Evolutionary conservation across 2,888 invertebrate species (phyloP).

Genomic region (Folsomia manolachei): DNA sequence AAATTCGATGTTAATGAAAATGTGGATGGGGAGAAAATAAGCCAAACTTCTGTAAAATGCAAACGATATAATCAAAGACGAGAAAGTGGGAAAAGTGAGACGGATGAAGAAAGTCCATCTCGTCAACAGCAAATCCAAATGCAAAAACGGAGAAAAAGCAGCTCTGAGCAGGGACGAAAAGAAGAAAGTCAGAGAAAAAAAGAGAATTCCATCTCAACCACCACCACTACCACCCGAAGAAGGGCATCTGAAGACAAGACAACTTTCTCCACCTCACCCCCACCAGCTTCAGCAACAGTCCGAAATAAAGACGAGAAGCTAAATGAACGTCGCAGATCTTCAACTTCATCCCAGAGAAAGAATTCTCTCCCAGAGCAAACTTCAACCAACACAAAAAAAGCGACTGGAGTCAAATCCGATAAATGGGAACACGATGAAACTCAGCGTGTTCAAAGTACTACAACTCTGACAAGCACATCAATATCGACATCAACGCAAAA

Average conservation of each 20-base stretch:
- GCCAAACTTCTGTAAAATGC: neutral
- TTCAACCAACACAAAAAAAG: neutral
- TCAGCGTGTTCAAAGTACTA: neutral
- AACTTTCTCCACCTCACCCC: neutral
- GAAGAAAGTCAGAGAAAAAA: neutral
- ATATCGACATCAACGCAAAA: neutral
- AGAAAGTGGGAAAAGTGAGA: neutral
- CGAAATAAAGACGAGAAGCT: neutral
- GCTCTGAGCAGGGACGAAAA: neutral
- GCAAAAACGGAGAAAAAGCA: neutral
- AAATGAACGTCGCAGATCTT: neutral
- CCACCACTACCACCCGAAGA: constrained; percentile 9
- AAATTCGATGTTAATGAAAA: constrained; percentile 11
- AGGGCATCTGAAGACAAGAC: neutral
- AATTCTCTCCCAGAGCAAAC: neutral
- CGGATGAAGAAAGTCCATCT: neutral
- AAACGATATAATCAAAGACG: neutral
- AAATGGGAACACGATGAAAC: neutral
- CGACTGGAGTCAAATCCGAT: neutral
- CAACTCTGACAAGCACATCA: neutral
- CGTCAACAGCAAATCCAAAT: neutral
- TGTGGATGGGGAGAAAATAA: constrained; percentile 12
- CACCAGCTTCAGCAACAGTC: neutral
- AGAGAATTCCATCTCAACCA: neutral
- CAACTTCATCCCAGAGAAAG: neutral